Evolutionary conservation across 2,888 invertebrate genomes (phyloP), one percentile per base, ranked within the genome.

Genomic region (Rhamphomyia laevipes): DNA sequence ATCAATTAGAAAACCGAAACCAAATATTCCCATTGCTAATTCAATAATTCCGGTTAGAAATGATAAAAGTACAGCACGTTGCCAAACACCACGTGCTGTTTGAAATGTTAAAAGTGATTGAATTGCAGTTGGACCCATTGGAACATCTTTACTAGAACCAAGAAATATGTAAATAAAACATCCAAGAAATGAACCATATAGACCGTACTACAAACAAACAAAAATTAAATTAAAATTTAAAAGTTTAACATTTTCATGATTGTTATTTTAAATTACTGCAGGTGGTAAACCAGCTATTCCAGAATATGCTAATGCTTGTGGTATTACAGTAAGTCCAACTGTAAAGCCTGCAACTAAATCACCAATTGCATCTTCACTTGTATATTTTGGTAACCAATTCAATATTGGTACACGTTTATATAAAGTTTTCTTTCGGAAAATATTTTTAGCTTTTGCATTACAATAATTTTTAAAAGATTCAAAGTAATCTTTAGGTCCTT

Each of bases 81-180:
- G 81, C 68, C 69, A 70, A 13, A 63, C 63, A 42, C 82, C 82
- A 43, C 78, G 76, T 1, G 86, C 79, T 16, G 84, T 80, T 74
- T 88, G 87, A 66, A 78, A 86, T 3, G 91, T 91, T 56, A 94
- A 77, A 51, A 94, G 73, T 1, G 93, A 89, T 53, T 89, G 84
- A 57, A 95, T 91, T 56, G 94, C 93, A 2, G 92, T 93, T 4
- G 94, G 94, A 9, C 95, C 93, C 59, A 93, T 81, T 2, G 93
- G 92, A 56, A 92, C 86, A 67, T 93, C 92, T 68, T 91, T 91
- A 66, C 91, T 89, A 49, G 89, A 88, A 21, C 93, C 93, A 57
- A 94, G 77, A 53, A 94, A 67, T 56, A 89, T 85, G 73, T 95
- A 95, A 54, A 92, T 76, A 68, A 94, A 86, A 67, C 87, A 86